Evolutionary conservation across 1,140 invertebrate genomes (phyloP), one percentile per base, ranked within the genome.

Genomic region (Papilio aristodemus): DNA sequence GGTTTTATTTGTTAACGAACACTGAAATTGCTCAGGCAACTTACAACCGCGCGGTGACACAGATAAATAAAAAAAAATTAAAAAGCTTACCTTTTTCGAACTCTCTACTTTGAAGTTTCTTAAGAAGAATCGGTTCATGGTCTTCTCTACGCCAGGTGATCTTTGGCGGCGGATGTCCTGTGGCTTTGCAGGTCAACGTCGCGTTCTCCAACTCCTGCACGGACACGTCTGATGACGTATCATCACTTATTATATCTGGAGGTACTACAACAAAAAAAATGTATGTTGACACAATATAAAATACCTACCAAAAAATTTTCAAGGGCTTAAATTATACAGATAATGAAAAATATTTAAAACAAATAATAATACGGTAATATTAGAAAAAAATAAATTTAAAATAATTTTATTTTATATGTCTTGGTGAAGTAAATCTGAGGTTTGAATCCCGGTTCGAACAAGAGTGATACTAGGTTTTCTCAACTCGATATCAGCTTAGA

Each of bases 131-230:
- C 38, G 94, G 93, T 77, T 95, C 94, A 39, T 94, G 94, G 77
- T 95, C 94, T 80, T 95, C 95, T 38, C 94, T 91, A 68, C 92
- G 92, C 95, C 95, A 96, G 4, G 93, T 93, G 41, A 96, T 94
- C 68, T 94, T 93, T 0, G 95, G 95, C n/a, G 92, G 88, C 0
- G 95, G 95, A 83, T 95, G 94, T 7, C 96, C 96, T 0, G 94
- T 95, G 2, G 96, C 96, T 71, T 93, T 93, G 83, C 96, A 97
- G 67, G 93, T 94, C n/a, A 97, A 89, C 0, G 95, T 96, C 4
- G 96, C 95, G 81, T 97, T 96, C 74, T 96, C 95, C 72, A 96
- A 93, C 85, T 97, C 96, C 71, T 95, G 94, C 8, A 95, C 94
- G 17, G 95, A 95, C 54, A 96, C 88, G 84, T 97, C 96, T 0